Conservation (phyloP, 1,140 invertebrate species). For the Meloidogyne exigua region DNA sequence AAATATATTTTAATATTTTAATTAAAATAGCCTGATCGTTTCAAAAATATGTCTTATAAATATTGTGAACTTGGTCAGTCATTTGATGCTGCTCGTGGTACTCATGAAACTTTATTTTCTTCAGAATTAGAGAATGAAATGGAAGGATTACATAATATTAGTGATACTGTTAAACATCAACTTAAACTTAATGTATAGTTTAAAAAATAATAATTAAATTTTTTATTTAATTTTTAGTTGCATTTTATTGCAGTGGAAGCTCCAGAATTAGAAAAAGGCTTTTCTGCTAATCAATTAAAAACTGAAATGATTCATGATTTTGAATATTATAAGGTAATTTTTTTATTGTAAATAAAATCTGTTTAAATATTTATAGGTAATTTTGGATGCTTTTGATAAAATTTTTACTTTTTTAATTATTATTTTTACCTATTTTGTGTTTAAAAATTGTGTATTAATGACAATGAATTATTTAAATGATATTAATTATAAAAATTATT, state of each 20-base stretch:
- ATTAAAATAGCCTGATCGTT: slow-evolving; percentile 14
- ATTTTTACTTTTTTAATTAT: slow-evolving; percentile 18
- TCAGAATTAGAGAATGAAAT: slow-evolving; percentile 37
- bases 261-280: slow-evolving; percentile 30
- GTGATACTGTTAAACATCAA: slow-evolving; percentile 30
- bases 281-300: slow-evolving; percentile 31
- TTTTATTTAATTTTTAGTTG: slow-evolving; percentile 34
- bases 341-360: slow-evolving; percentile 3
- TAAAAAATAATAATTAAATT: neutral
- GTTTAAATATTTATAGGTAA: neutral
- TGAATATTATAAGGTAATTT: slow-evolving; percentile 27
- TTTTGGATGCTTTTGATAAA: slow-evolving; percentile 22
- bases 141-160: slow-evolving; percentile 30
- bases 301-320: slow-evolving; percentile 30
- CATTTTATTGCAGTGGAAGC: slow-evolving; percentile 39
- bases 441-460: slow-evolving; percentile 21
- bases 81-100: neutral
- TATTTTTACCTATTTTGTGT: slow-evolving; percentile 24
- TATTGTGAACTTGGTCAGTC: slow-evolving; percentile 22
- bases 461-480: slow-evolving; percentile 30
- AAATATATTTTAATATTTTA: neutral
- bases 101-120: slow-evolving; percentile 25
- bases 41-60: slow-evolving; percentile 14
- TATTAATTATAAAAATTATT: slow-evolving; percentile 30
- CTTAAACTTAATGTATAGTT: slow-evolving; percentile 31